phyloP scores from a whole-genome alignment of 1,140 invertebrate species.

The Cephus cinctus region DNA sequence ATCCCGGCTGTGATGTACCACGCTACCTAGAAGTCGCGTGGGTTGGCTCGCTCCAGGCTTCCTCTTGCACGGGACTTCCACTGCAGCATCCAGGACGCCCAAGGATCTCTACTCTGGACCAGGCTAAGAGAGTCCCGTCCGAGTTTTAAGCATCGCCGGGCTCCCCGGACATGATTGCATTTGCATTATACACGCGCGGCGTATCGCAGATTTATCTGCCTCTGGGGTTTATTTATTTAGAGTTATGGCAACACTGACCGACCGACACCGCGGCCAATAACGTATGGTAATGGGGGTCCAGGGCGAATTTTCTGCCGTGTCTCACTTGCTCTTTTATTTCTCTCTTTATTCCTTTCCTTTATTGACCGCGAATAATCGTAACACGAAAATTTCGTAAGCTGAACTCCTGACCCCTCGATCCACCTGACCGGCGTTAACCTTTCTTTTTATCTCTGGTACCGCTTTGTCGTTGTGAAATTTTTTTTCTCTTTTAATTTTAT shows the following conservation, averaged over 20 bases:
- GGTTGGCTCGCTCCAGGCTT: neutral
- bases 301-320: neutral
- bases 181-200: constrained; percentile 13
- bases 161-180: constrained; percentile 47
- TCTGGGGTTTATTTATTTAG: constrained; percentile 14
- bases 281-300: constrained; percentile 17
- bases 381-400: constrained; percentile 2
- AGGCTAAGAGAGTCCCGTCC: too few relatives aligned
- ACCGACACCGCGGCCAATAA: constrained; percentile 11
- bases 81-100: too few relatives aligned
- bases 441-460: neutral
- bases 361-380: constrained; percentile 7
- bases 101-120: too few relatives aligned
- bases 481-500: constrained; percentile 2
- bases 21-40: neutral
- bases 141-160: neutral
- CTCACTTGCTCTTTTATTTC: neutral
- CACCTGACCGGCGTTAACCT: neutral
- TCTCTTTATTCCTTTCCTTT: neutral
- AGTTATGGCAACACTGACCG: constrained; percentile 16
- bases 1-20: neutral
- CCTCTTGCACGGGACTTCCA: too few relatives aligned
- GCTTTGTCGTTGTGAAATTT: too few relatives aligned
- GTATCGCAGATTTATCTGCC: constrained; percentile 12
- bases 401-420: constrained; percentile 8